phyloP scores from a whole-genome alignment of 1,140 invertebrate genomes.

The Drosophila suzukii region DNA sequence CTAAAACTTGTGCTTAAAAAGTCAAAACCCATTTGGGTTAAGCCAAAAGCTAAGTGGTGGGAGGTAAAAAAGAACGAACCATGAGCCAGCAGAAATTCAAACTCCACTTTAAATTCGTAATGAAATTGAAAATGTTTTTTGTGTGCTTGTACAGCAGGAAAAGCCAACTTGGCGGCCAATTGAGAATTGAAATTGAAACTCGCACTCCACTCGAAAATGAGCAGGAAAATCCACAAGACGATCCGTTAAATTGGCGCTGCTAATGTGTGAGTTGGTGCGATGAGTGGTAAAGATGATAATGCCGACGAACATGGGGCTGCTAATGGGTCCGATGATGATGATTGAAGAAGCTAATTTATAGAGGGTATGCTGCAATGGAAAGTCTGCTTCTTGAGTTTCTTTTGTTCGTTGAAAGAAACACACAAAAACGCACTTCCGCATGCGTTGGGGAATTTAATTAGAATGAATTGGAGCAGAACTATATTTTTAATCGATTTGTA shows the following conservation, averaged over 20 bases:
- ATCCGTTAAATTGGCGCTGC: constrained; percentile 54
- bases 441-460: constrained; percentile 7
- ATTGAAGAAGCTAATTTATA: constrained; percentile 29
- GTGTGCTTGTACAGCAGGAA: constrained; percentile 19
- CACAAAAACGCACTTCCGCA: constrained; percentile 9
- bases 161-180: constrained; percentile 62
- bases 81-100: constrained; percentile 41
- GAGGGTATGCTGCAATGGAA: constrained; percentile 16
- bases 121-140: constrained; percentile 43
- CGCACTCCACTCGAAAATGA: constrained; percentile 40
- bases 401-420: constrained; percentile 1
- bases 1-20: constrained; percentile 52
- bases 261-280: constrained; percentile 39
- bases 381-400: constrained; percentile 6
- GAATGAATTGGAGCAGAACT: constrained; percentile 32
- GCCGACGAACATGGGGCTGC: constrained; percentile 18
- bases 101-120: constrained; percentile 50
- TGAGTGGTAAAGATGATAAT: constrained; percentile 28
- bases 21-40: constrained; percentile 68
- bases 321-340: constrained; percentile 36
- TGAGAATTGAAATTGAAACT: constrained; percentile 74
- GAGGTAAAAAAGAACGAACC: constrained; percentile 23
- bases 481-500: constrained; percentile 12
- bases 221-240: constrained; percentile 16
- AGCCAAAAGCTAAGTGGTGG: constrained; percentile 45